Evolutionary conservation across 2,797 vertebrate species (phyloP), one percentile per base, ranked within the genome.

Genomic region (Sphaeramia orbicularis): DNA sequence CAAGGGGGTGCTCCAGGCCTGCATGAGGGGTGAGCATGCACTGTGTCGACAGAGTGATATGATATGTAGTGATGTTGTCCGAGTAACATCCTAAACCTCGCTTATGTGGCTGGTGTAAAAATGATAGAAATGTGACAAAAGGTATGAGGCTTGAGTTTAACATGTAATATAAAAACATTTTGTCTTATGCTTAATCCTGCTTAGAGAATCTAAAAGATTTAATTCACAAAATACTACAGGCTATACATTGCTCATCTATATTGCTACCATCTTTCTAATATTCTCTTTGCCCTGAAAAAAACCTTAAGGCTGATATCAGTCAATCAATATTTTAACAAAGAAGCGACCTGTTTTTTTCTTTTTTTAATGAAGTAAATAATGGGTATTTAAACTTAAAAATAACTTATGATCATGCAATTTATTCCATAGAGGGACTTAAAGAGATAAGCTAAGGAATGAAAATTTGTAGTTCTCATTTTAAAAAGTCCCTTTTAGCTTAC

Each of bases 1-100:
- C 92, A 92, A 93, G 93, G 93, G 93, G 87, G 92, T 53, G 84
- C 63, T 78, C 70, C 71, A 84, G 87, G 89, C 63, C 84, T 85
- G 87, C 62, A 6, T 73, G 78, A 88, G 71, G 79, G 76, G 69
- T 71, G 74, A 72, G 83, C 80, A 76, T 78, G 80, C 83, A 71
- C 74, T 37, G 27, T 69, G 78, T 75, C 40, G 64, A 84, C 76
- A 79, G 75, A 87, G 84, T 78, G 65, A 81, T 76, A 78, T 86
- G 83, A 88, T 89, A 85, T 90, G 88, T 90, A 79, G 72, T 84
- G 83, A 90, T 83, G 76, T 64, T 44, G 49, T 65, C 19, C 76
- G 83, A 71, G 65, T 55, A 79, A 84, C 71, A 81, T 76, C 69
- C 78, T 71, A 81, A 87, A 90, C 86, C 84, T 89, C 69, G 89